Base-by-base conservation (phyloP, 2,797 vertebrate species). In the Aeoliscus strigatus region DNA sequence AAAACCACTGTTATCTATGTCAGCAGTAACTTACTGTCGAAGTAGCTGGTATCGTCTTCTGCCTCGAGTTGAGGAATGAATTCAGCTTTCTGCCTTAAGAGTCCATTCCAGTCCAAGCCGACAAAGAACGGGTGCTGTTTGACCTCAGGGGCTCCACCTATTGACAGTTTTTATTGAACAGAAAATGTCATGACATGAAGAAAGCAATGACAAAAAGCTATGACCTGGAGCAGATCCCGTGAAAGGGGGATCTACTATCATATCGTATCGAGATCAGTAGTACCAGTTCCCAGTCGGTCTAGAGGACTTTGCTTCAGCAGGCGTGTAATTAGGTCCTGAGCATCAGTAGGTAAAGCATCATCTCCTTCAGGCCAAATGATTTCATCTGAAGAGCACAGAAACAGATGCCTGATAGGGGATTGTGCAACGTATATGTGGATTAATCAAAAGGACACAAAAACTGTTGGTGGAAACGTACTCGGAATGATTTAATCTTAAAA, bases 21-120 rank as follows among this genome's bases (percentile, higher is more conserved):
- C 13, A 46, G n/a, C 10, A 15, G 39, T 24, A 16, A 72, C 92
- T 73, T 82, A 99, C 96, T 97, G 84, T 99, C 96, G 2, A 99
- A 99, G 82, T 99, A 99, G 83, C 94, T 99, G 42, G 95, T 98
- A 77, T 98, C 96, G 0, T 97, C 95, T 53, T 98, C 96, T 0
- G 92, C 92, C 37, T 98, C 95, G 16, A 99, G 85, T 73, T 97
- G 94, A 4, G 96, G 96, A 60, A 99, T 92, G 40, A 99, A 98
- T 72, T 99, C 96, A 0, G 96, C 96, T 75, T 99, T 99, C 74
- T 93, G 94, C 10, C 96, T 82, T 58, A 99, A 84, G n/a, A 98
- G 90, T 16, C 96, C 92, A 0, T 92, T 95, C 96, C 96, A 99
- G 84, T 99, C 95, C 81, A 99, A 73, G 27, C 84, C 84, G 44